Evolutionary conservation across 2,113 vertebrate species (phyloP).

Genomic region (Hemibagrus wyckioides): DNA sequence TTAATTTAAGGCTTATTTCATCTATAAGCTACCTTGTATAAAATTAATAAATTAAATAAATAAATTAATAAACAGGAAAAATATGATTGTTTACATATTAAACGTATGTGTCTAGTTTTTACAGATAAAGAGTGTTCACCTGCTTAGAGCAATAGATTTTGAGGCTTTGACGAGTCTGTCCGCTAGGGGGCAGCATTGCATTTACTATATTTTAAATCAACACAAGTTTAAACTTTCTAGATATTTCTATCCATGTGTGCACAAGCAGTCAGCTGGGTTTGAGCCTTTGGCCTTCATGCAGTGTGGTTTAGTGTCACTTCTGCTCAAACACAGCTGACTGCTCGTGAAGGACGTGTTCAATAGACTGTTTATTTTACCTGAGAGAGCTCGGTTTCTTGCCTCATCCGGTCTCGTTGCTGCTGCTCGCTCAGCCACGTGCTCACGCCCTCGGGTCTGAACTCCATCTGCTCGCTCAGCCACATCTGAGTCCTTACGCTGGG

Average conservation of each 20-base stretch:
- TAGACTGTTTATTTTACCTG: slow-evolving; percentile 73
- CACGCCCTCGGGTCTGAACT: slow-evolving; percentile 68
- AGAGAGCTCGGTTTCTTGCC: slow-evolving; percentile 67
- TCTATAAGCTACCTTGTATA: neutral
- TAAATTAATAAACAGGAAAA: neutral
- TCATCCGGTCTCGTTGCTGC: slow-evolving; percentile 69
- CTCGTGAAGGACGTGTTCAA: neutral
- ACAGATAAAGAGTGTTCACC: neutral
- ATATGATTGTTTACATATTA: neutral
- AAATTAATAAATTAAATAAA: neutral
- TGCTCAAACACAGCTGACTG: neutral
- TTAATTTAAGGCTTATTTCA: neutral
- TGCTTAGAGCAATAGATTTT: neutral
- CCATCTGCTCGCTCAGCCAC: slow-evolving; percentile 95
- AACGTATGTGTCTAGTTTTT: neutral
- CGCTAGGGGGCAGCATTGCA: slow-evolving; percentile 39
- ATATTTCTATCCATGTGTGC: neutral
- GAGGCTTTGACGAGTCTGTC: neutral
- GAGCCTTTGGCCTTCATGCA: neutral
- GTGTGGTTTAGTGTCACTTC: neutral
- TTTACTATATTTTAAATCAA: neutral
- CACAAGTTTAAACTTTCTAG: too few species aligned
- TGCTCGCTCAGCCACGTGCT: slow-evolving; percentile 74
- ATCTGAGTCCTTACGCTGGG: slow-evolving; percentile 88
- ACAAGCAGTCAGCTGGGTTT: neutral